Evolutionary conservation across 2,888 invertebrate species (phyloP).

Genomic region (Platyscelio sp.): DNA sequence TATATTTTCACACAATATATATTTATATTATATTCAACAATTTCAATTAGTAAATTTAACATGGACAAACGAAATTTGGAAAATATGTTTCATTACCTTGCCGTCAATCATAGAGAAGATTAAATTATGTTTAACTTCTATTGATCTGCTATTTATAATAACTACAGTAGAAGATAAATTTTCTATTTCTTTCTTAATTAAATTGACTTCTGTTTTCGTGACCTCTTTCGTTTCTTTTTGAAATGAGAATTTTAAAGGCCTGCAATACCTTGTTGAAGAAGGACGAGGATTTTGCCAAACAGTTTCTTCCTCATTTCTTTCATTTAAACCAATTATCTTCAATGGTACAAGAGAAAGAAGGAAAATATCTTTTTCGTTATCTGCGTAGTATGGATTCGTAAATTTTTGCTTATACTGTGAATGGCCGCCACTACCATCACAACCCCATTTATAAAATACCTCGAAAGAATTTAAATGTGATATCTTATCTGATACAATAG

Average conservation of each 20-base stretch:
- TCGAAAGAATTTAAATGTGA: not conserved
- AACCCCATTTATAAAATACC: constrained; percentile 38
- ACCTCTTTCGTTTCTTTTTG: constrained; percentile 34
- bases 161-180: too few species aligned
- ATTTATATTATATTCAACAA: too few species aligned
- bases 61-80: too few species aligned
- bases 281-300: constrained; percentile 36
- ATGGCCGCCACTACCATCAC: constrained; percentile 32
- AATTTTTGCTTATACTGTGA: constrained; percentile 12
- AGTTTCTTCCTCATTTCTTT: not conserved
- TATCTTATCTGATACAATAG: not conserved
- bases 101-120: too few species aligned
- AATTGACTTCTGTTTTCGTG: constrained; percentile 6
- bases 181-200: constrained; percentile 25
- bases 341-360: constrained; percentile 36
- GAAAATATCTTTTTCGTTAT: constrained; percentile 10
- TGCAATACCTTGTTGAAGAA: constrained; percentile 34
- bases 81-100: too few species aligned
- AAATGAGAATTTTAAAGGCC: constrained; percentile 30
- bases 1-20: too few species aligned
- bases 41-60: too few species aligned
- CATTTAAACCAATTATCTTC: not conserved
- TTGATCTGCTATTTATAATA: too few species aligned
- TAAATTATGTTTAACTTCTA: too few species aligned
- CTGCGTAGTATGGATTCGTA: not conserved